These are phyloP conservation scores for Xestia c-nigrum DNA, from an alignment of 2,888 invertebrate species.

Conservation along the genomic window DNA sequence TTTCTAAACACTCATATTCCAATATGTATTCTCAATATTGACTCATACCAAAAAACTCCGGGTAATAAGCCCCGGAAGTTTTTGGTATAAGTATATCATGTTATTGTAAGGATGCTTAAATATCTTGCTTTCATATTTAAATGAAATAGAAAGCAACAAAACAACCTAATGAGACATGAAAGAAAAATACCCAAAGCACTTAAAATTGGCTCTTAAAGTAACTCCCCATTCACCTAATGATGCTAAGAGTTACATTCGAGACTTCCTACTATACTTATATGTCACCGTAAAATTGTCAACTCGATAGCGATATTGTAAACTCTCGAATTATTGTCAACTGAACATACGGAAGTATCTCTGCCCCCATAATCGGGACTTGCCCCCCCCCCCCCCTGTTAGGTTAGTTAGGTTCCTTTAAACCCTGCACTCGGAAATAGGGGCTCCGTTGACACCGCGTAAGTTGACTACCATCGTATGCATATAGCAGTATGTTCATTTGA, in stretches of 20 bases:
- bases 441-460: no score
- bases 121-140: slow-evolving; percentile 32
- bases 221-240: slow-evolving; percentile 19
- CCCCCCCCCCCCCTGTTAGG: no score
- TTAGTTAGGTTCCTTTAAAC: no score
- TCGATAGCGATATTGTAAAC: no score
- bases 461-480: no score
- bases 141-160: neutral
- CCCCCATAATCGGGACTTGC: no score
- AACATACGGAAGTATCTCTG: no score
- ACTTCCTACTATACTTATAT: neutral
- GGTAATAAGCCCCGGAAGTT: neutral
- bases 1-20: neutral
- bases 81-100: neutral
- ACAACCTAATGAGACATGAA: neutral
- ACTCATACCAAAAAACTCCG: neutral
- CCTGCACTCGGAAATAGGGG: no score
- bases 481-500: no score
- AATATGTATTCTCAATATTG: slow-evolving; percentile 18
- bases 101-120: neutral
- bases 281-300: no score
- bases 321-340: no score
- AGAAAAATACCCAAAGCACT: slow-evolving; percentile 12
- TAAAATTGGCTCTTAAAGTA: slow-evolving; percentile 20
- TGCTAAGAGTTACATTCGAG: slow-evolving; percentile 6